These are phyloP conservation scores for Colletes gigas DNA, from an alignment of 1,140 invertebrate genomes.

Conservation along the genomic window DNA sequence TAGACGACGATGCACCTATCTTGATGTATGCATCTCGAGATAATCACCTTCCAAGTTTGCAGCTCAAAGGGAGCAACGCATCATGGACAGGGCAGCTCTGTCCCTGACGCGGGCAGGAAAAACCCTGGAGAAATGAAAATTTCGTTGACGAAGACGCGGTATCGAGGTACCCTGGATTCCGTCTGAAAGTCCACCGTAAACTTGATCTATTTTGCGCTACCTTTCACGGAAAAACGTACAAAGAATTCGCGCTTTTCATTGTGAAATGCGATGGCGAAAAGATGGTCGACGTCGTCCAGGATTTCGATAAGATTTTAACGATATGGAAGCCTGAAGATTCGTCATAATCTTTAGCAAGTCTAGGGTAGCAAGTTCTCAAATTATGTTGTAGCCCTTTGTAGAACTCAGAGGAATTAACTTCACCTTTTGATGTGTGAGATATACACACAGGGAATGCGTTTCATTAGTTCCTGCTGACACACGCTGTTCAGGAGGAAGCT, in stretches of 20 bases:
- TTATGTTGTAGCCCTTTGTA: too few species aligned
- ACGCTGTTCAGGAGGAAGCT: too few species aligned
- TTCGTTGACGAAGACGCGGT: slow-evolving; percentile 6
- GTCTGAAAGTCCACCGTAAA: slow-evolving; percentile 14
- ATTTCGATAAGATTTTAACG: neutral
- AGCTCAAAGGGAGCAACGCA: slow-evolving; percentile 32
- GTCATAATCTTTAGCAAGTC: too few species aligned
- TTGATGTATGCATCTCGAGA: slow-evolving; percentile 6
- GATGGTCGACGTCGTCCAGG: neutral
- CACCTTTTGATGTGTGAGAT: too few species aligned
- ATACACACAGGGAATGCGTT: too few species aligned
- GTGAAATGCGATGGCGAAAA: neutral
- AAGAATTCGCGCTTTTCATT: neutral
- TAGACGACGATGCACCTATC: neutral
- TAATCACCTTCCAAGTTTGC: slow-evolving; percentile 29
- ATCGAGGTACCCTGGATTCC: slow-evolving; percentile 23
- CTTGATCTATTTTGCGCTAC: slow-evolving; percentile 28
- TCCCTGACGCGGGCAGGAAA: slow-evolving; percentile 8
- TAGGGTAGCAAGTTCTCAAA: too few species aligned
- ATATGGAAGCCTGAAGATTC: too few species aligned
- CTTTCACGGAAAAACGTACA: slow-evolving; percentile 24
- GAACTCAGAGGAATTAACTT: too few species aligned
- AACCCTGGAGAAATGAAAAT: slow-evolving; percentile 26
- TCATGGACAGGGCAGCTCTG: neutral
- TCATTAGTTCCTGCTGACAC: too few species aligned